Evolutionary conservation across 1,140 invertebrate genomes (phyloP).

Genomic region (Brachionus sp.): DNA sequence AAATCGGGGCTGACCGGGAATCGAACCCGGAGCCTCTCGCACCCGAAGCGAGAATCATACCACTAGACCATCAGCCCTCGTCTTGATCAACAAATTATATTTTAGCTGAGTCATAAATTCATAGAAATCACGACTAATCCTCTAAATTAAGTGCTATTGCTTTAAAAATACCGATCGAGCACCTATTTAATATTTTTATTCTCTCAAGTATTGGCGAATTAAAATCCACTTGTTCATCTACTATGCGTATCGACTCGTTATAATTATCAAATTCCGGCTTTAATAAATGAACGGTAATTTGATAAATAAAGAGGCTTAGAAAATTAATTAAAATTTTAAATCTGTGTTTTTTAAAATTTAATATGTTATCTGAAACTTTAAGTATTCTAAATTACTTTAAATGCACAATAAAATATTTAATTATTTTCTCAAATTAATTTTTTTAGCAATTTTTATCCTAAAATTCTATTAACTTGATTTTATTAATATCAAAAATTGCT

Average conservation of each 20-base stretch:
- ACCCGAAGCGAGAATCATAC: constrained; percentile 3
- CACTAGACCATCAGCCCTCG: constrained; percentile 1
- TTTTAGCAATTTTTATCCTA: neutral
- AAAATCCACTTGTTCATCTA: neutral
- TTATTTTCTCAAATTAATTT: constrained; percentile 6
- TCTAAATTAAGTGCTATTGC: neutral
- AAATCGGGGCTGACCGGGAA: neutral
- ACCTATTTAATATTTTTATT: neutral
- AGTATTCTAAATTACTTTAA: neutral
- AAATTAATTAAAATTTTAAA: constrained; percentile 10
- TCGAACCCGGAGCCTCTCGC: neutral
- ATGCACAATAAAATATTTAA: neutral
- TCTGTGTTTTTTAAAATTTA: neutral
- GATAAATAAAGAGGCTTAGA: constrained; percentile 32
- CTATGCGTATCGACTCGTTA: neutral
- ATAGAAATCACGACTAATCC: neutral
- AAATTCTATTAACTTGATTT: no score
- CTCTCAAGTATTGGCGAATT: neutral
- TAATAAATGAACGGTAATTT: neutral
- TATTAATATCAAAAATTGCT: neutral
- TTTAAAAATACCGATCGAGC: neutral
- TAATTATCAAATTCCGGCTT: constrained; percentile 33
- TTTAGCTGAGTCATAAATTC: neutral
- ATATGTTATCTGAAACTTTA: neutral
- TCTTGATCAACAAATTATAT: neutral